A percentile compares a stretch with the other conserved stretches of the same genome.
Evolutionary conservation across 2,113 vertebrate species (phyloP).

Genomic region (Phodopus roborovskii): DNA sequence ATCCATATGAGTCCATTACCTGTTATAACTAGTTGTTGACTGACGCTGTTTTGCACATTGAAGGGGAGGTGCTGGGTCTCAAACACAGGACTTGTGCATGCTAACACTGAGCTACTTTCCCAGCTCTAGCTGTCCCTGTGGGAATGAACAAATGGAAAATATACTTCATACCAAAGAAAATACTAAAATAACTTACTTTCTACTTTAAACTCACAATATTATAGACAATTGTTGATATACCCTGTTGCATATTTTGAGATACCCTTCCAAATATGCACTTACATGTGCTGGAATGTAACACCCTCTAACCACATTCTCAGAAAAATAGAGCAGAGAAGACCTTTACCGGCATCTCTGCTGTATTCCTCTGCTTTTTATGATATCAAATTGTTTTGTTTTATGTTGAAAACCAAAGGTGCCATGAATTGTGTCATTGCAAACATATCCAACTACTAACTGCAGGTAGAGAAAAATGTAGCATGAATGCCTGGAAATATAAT

Average conservation of each 20-base stretch:
- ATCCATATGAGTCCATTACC: neutral
- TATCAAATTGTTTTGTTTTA: neutral
- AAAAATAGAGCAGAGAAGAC: neutral
- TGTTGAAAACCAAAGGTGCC: constrained; percentile 26
- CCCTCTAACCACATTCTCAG: neutral
- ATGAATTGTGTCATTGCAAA: neutral
- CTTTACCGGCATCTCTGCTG: neutral
- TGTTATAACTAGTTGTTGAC: neutral
- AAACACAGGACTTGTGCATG: neutral
- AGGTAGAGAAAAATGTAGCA: neutral
- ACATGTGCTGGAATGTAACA: rapidly evolving
- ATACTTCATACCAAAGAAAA: neutral
- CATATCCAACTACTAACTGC: neutral
- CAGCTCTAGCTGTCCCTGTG: neutral
- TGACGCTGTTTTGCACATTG: neutral
- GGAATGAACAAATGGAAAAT: neutral
- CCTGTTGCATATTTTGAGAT: neutral
- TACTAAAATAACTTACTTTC: neutral
- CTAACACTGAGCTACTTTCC: neutral
- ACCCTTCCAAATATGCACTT: neutral
- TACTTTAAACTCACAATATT: neutral
- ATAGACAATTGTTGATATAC: neutral
- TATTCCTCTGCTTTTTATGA: neutral
- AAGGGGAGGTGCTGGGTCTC: neutral
- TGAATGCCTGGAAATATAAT: neutral